A percentile compares a stretch with the other conserved stretches of the same genome.
phyloP scores from a whole-genome alignment of 2,888 invertebrate species.

The Tetrapedia diversipes region DNA sequence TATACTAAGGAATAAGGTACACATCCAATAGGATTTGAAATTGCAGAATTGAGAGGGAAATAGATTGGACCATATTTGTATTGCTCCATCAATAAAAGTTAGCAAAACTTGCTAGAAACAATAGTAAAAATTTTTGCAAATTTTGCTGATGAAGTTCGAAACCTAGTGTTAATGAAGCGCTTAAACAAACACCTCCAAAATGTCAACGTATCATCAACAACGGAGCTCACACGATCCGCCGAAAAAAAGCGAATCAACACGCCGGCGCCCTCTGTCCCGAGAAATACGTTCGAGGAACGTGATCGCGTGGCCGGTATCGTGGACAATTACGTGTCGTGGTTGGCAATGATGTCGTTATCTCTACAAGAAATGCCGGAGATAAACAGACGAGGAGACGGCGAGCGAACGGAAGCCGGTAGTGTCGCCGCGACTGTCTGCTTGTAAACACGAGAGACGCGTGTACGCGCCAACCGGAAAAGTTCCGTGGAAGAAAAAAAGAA shows the following conservation, averaged over 20 bases:
- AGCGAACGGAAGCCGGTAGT: constrained; percentile 41
- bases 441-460: constrained; percentile 54
- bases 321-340: constrained; percentile 2
- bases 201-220: too few relatives aligned
- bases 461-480: too few relatives aligned
- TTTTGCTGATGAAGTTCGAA: not conserved
- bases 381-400: constrained; percentile 30
- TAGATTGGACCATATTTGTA: too few relatives aligned
- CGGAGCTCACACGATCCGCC: not conserved
- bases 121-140: too few relatives aligned
- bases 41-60: too few relatives aligned
- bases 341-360: constrained; percentile 45
- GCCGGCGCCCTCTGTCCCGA: constrained; percentile 4
- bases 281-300: not conserved
- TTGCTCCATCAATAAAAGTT: too few relatives aligned
- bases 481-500: too few relatives aligned
- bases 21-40: too few relatives aligned
- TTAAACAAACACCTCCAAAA: too few relatives aligned
- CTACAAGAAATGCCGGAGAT: constrained; percentile 47
- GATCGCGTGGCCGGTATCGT: not conserved
- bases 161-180: too few relatives aligned
- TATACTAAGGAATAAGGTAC: too few relatives aligned
- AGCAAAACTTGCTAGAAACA: too few relatives aligned
- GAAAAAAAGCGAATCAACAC: not conserved
- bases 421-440: constrained; percentile 12